Base-by-base conservation (phyloP, 2,888 invertebrate species). In the Lochmaea crataegi region DNA sequence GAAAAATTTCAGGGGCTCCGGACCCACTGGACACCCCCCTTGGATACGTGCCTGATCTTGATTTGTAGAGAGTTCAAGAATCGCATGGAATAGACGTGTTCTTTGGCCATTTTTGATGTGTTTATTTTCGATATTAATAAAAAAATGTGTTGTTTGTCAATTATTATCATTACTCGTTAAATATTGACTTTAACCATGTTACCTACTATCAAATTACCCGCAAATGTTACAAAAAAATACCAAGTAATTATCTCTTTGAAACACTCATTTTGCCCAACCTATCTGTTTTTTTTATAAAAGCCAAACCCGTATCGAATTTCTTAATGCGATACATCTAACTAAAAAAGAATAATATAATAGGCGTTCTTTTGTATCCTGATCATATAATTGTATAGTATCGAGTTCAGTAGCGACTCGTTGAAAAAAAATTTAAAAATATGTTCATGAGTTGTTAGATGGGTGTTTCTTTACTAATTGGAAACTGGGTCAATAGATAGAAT, bases 301-400 rank as follows among this genome's bases (percentile, higher is more conserved):
- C 26, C 58, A 58, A 58, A 60, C 60, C 60, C 26, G 60, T 60
- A 60, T 60, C 38, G 12, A 60, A 60, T 60, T 14, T 60, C 60
- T 38, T n/a, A 38, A 60, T 38, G 14, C 14, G 32, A 60, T 60
- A 60, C 58, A 14, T 22, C 10, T 60, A 60, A n/a, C 14, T 60
- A 14, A 26, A 60, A 60, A 58, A 32, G 7, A n/a, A 7, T n/a
- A 60, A 32, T 38, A 16, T 16, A 60, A 60, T 60, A 38, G 32
- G 60, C 60, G 38, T 58, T 26, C 6, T 18, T 58, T 22, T 26
- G 16, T 22, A 56, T 10, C 3, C 9, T 22, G 56, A 18, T 32
- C 60, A n/a, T 5, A 38, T 60, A n/a, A 14, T 60, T 60, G 60
- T 56, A 10, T 16, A 11, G 32, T 9, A 38, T 38, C n/a, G 32